Percentiles rank a stretch among this genome's conserved stretches.
phyloP scores from a whole-genome alignment of 37 sponge, comb jelly and placozoan genomes.

The Halichondria panicea region DNA sequence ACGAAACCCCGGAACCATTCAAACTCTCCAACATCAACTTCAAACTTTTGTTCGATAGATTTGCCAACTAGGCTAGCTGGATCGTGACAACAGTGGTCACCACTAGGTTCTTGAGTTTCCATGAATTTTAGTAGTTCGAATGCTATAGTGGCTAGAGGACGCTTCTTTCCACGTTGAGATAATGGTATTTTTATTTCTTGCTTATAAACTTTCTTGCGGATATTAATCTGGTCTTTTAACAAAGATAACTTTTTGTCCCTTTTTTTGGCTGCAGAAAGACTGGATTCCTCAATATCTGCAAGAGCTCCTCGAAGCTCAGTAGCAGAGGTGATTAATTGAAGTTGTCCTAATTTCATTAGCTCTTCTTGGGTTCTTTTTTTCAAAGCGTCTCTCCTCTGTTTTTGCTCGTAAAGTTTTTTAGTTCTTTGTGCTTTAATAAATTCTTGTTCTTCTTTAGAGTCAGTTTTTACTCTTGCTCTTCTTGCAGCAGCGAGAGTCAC shows the following conservation, averaged over 20 bases:
- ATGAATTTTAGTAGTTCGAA: conserved; percentile 12
- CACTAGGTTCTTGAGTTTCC: not conserved
- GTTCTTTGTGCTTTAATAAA: not conserved
- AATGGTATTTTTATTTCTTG: conserved; percentile 3
- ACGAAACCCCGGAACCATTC: conserved; percentile 42
- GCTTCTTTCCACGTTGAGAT: conserved; percentile 8
- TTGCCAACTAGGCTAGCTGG: conserved; percentile 34
- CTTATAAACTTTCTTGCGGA: conserved; percentile 4
- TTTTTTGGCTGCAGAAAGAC: not conserved
- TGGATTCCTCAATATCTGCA: conserved; percentile 15
- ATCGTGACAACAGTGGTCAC: conserved; percentile 1
- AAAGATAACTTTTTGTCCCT: not conserved
- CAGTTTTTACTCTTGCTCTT: conserved; percentile 7
- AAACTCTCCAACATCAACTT: conserved; percentile 31
- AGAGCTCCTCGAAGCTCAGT: conserved; percentile 17
- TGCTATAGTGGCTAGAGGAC: conserved; percentile 22
- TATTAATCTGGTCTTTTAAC: conserved; percentile 5
- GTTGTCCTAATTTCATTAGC: not conserved
- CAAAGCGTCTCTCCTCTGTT: conserved; percentile 24
- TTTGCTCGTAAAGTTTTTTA: not conserved
- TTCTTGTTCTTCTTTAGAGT: conserved; percentile 15
- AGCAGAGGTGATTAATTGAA: conserved; percentile 1
- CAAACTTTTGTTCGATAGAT: conserved; percentile 38
- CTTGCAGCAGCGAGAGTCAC: conserved; percentile 8
- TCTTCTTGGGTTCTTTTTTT: conserved; percentile 1